Evolutionary conservation across 92 coral and sea anemone genomes (phyloP), one percentile per base, ranked within the genome.

Genomic region (Parazoanthus swiftii): DNA sequence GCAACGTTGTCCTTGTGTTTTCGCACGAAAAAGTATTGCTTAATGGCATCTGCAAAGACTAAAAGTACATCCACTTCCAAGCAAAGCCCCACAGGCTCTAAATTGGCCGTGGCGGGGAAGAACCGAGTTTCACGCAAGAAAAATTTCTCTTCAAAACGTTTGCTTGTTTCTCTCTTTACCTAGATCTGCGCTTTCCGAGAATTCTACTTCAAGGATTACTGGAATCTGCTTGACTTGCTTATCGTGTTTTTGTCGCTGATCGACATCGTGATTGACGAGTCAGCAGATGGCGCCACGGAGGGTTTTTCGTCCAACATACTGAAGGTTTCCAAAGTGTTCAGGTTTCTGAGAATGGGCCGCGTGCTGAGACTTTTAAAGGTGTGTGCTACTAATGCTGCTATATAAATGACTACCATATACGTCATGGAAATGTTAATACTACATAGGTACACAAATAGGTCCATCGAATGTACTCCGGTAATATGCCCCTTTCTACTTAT

Each of bases 261-360:
- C 56, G 99, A 97, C 51, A 95, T 97, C 78, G 90, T 95, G 42
- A 91, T 97, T 65, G 99, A 97, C 91, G 81, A 89, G 76, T 94
- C 94, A 25, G 95, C 95, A 7, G 94, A 92, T 39, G 88, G 91
- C 5, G 98, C 94, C 43, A 92, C 98, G 1, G 96, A 94, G 14
- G 89, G 92, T 67, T 95, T 97, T 75, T 97, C 99, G n/a, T 95
- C 99, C 18, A 86, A 98, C 33, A 93, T 97, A 44, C 94, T 97
- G 18, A 97, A 91, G 85, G 98, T 94, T 42, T 95, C 98, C 33
- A 91, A 95, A 33, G 98, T 97, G 10, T 97, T 97, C 85, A 89
- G 99, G 67, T 93, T 95, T 4, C 93, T 97, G 46, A 89, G 99
- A 88, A 94, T 97, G 95, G 97, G 99, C 13, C 96, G 99, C 79